These are phyloP conservation scores for Xerus rutilus DNA, from an alignment of 2,797 vertebrate species.

Conservation along the genomic window DNA sequence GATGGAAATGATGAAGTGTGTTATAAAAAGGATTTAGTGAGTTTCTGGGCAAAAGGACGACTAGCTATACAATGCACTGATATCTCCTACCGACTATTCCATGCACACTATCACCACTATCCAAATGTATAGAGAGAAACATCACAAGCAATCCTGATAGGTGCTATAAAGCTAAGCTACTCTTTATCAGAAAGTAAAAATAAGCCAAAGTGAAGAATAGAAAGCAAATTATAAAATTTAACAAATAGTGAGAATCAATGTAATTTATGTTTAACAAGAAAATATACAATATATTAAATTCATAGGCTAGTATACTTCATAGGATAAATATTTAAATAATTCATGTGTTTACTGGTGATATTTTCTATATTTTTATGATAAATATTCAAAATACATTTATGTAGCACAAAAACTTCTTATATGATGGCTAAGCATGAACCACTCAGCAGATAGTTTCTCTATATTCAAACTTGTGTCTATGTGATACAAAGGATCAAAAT, in stretches of 20 bases:
- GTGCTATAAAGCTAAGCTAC: conserved; percentile 2
- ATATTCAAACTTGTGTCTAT: not conserved
- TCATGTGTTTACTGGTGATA: not conserved
- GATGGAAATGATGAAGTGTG: conserved; percentile 36
- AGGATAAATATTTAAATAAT: not conserved
- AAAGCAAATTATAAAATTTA: conserved; percentile 12
- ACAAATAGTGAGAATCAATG: not conserved
- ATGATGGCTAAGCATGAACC: not conserved
- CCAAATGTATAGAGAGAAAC: conserved; percentile 33
- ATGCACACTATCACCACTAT: not conserved
- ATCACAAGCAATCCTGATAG: conserved; percentile 38
- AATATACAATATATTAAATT: not conserved
- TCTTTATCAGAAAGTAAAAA: conserved; percentile 62
- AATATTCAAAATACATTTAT: not conserved
- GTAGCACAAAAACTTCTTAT: not conserved
- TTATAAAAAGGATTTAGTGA: conserved; percentile 71
- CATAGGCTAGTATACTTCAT: not conserved
- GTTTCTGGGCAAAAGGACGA: conserved; percentile 40
- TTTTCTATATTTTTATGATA: not conserved
- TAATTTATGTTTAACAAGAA: not conserved
- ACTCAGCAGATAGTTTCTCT: not conserved
- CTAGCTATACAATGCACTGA: not conserved
- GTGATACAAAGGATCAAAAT: not conserved
- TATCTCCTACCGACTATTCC: not conserved
- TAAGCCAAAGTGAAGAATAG: conserved; percentile 28